These are phyloP conservation scores for Andrena chrysosceles DNA, from an alignment of 2,888 invertebrate species.

Conservation along the genomic window DNA sequence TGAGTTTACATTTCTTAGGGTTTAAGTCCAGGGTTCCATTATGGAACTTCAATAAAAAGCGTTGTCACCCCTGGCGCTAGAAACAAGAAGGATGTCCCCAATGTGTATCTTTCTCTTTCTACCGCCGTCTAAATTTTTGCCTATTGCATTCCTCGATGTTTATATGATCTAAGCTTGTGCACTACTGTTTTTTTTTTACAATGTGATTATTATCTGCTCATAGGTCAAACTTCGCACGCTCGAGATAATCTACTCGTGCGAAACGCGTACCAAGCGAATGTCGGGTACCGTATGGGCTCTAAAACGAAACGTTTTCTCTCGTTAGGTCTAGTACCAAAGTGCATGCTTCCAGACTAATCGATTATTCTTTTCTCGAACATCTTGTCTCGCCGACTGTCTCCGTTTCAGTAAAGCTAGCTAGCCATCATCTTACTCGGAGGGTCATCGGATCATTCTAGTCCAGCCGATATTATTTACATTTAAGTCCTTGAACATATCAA, in stretches of 20 bases:
- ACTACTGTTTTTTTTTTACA: conserved; percentile 7
- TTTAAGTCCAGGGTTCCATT: too few relatives aligned
- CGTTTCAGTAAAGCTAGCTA: conserved; percentile 49
- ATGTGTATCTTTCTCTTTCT: too few relatives aligned
- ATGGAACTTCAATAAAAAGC: too few relatives aligned
- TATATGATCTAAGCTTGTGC: too few relatives aligned
- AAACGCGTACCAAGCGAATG: conserved; percentile 46
- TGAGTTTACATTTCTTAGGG: too few relatives aligned
- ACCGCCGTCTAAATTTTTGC: too few relatives aligned
- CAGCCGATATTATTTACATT: conserved; percentile 49
- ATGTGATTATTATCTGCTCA: conserved; percentile 13
- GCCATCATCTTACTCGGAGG: conserved; percentile 56
- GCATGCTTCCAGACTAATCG: conserved; percentile 57
- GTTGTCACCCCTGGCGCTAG: too few relatives aligned
- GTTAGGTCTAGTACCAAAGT: conserved; percentile 67
- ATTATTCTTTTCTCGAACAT: conserved; percentile 49
- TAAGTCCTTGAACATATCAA: conserved; percentile 77
- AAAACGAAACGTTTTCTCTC: conserved; percentile 35
- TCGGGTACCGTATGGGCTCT: conserved; percentile 44
- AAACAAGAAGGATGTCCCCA: too few relatives aligned
- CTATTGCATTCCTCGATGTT: too few relatives aligned
- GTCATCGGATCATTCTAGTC: conserved; percentile 53
- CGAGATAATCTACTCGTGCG: conserved; percentile 6
- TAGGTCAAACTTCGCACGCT: conserved; percentile 32
- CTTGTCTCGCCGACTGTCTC: conserved; percentile 49